Evolutionary conservation across 2,888 invertebrate species (phyloP).

Genomic region (Leptura quadrifasciata): DNA sequence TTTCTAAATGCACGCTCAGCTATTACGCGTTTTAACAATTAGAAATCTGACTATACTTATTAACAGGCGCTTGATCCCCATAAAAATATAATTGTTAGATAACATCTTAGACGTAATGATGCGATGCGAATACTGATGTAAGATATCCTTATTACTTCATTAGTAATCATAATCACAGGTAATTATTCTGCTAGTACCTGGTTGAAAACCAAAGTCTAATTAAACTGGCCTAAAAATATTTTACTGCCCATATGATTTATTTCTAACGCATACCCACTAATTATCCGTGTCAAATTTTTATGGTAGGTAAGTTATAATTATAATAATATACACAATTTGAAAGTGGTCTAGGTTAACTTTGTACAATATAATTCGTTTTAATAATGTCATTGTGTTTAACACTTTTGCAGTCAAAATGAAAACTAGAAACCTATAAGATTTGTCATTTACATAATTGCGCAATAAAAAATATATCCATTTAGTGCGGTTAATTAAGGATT

Average conservation of each 20-base stretch:
- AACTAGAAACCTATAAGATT: not conserved
- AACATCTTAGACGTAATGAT: not conserved
- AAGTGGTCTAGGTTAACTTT: not conserved
- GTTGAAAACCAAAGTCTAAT: not conserved
- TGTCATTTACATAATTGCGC: not conserved
- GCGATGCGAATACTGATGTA: not conserved
- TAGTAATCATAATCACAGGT: not conserved
- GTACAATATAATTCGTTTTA: not conserved
- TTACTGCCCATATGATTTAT: constrained; percentile 7
- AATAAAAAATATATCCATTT: not conserved
- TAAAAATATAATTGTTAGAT: not conserved
- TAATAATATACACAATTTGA: constrained; percentile 1
- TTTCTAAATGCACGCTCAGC: too few relatives aligned
- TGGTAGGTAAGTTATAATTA: constrained; percentile 14
- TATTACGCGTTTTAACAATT: not conserved
- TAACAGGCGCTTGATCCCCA: not conserved
- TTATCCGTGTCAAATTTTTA: constrained; percentile 11
- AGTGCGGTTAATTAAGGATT: not conserved
- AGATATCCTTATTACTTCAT: not conserved
- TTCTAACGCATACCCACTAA: constrained; percentile 9
- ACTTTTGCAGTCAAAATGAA: not conserved
- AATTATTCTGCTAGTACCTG: not conserved
- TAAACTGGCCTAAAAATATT: constrained; percentile 17
- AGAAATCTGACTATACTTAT: not conserved
- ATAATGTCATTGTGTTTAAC: not conserved